Evolutionary conservation across 1,140 invertebrate species (phyloP).

Genomic region (Brachystomella parvula): DNA sequence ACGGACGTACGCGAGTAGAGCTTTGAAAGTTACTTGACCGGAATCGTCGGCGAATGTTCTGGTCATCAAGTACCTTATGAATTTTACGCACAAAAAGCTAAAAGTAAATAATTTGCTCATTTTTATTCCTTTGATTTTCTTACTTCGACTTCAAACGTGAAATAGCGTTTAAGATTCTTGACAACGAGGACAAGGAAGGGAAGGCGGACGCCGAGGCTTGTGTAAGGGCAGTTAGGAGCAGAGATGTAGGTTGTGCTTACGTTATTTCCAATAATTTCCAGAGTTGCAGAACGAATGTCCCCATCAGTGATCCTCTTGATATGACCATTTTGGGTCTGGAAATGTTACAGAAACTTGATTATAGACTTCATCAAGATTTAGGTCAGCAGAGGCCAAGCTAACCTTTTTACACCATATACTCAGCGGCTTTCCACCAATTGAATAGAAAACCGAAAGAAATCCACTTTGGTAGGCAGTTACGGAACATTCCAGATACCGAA

Average conservation of each 20-base stretch:
- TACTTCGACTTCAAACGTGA: conserved; percentile 90
- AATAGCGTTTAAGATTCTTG: conserved; percentile 93
- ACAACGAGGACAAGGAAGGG: conserved; percentile 88
- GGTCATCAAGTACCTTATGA: conserved; percentile 83
- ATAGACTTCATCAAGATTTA: neutral
- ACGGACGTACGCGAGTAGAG: conserved; percentile 79
- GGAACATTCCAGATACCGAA: too few relatives aligned
- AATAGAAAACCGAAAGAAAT: conserved; percentile 85
- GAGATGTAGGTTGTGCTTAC: conserved; percentile 86
- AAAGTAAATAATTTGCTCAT: neutral
- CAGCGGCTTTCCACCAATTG: conserved; percentile 80
- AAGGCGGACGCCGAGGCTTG: conserved; percentile 75
- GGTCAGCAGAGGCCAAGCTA: too few relatives aligned
- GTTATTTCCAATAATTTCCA: conserved; percentile 88
- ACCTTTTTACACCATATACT: conserved; percentile 85
- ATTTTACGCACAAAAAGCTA: conserved; percentile 3
- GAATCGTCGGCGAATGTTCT: conserved; percentile 79
- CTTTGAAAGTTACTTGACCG: conserved; percentile 91
- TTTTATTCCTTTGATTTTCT: too few relatives aligned
- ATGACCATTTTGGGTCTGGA: conserved; percentile 79
- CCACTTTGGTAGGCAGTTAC: conserved; percentile 87
- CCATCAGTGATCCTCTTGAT: conserved; percentile 87
- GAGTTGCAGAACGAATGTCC: conserved; percentile 82
- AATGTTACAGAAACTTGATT: conserved; percentile 33
- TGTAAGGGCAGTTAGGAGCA: conserved; percentile 74